Conservation (phyloP, 2,797 vertebrate genomes). For the Huso huso region DNA sequence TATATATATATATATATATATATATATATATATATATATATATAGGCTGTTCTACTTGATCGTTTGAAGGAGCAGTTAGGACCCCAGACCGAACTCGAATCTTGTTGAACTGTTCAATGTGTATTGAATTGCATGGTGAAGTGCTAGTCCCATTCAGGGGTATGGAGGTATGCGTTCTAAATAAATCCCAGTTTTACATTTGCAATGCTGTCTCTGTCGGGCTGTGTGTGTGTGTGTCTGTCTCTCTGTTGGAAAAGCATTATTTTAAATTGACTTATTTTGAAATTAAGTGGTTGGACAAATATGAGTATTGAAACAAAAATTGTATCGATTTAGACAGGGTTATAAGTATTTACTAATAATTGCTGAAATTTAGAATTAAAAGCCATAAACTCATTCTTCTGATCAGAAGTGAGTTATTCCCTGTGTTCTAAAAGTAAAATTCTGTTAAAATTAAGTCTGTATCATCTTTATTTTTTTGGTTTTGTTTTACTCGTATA, state of each 20-base stretch:
- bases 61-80: neutral
- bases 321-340: too few species aligned
- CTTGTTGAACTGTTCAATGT: neutral
- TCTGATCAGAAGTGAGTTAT: too few species aligned
- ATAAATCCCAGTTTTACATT: neutral
- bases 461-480: too few species aligned
- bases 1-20: neutral
- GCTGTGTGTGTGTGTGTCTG: neutral
- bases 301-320: too few species aligned
- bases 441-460: too few species aligned
- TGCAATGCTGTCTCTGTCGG: neutral
- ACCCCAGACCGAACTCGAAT: neutral
- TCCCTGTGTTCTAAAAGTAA: too few species aligned
- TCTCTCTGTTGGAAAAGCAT: neutral
- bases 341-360: too few species aligned
- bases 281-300: too few species aligned
- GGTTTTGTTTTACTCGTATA: too few species aligned
- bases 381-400: too few species aligned
- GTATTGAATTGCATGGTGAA: slow-evolving; percentile 1
- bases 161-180: neutral
- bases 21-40: neutral
- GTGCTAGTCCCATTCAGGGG: neutral
- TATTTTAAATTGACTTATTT: neutral
- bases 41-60: neutral
- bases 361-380: too few species aligned